Percentiles rank a stretch among this genome's conserved stretches.
These are phyloP conservation scores for Ormyrus pomaceus DNA, from an alignment of 2,888 invertebrate genomes.

Conservation along the genomic window DNA sequence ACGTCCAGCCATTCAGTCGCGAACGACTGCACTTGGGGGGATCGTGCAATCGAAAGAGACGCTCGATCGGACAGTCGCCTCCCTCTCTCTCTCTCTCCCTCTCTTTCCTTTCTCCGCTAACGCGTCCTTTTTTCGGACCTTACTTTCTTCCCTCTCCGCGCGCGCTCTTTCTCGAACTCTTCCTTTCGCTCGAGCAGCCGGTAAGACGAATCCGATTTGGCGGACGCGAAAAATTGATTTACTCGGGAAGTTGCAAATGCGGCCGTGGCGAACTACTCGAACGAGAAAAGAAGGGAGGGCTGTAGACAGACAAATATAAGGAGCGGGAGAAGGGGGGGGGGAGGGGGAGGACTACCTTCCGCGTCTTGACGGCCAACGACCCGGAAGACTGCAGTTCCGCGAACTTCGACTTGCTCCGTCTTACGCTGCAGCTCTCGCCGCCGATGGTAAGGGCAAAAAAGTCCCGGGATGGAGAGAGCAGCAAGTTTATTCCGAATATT, in stretches of 20 bases:
- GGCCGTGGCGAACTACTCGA: slow-evolving; percentile 46
- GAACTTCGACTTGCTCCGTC: slow-evolving; percentile 40
- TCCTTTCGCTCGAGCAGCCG: slow-evolving; percentile 49
- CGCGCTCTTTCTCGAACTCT: slow-evolving; percentile 27
- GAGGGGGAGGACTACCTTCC: neutral
- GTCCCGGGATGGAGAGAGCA: neutral
- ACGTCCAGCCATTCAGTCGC: slow-evolving; percentile 40
- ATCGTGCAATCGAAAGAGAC: slow-evolving; percentile 48
- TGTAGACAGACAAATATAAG: neutral
- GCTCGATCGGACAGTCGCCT: slow-evolving; percentile 33
- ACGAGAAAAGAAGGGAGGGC: neutral
- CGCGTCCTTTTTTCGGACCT: slow-evolving; percentile 37
- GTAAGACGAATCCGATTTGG: slow-evolving; percentile 61
- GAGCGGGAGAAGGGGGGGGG: neutral
- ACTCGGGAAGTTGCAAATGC: slow-evolving; percentile 61
- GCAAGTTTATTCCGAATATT: slow-evolving; percentile 35
- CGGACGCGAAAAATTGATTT: slow-evolving; percentile 63
- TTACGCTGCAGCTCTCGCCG: neutral
- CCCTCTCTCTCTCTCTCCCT: slow-evolving; percentile 1
- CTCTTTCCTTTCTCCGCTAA: slow-evolving; percentile 15
- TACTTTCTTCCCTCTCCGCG: neutral
- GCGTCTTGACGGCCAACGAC: slow-evolving; percentile 55
- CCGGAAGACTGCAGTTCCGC: slow-evolving; percentile 59
- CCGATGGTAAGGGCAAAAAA: neutral
- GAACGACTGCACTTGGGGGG: slow-evolving; percentile 37